Conservation (phyloP, 1,140 invertebrate genomes). For the Drosophila bocqueti region DNA sequence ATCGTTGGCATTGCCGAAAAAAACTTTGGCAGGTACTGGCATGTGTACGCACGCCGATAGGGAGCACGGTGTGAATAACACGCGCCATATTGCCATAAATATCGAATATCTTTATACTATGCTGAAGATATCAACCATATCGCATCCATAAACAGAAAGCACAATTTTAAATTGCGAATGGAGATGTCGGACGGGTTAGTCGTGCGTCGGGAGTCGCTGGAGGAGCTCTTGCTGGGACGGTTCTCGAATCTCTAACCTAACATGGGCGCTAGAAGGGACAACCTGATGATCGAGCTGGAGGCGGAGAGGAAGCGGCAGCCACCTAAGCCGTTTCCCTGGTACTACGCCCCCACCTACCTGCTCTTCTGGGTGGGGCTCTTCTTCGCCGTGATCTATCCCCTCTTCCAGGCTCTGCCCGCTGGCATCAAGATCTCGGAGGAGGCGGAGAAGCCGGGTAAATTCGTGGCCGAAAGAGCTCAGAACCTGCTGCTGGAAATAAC, state of each 20-base stretch:
- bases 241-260: conserved; percentile 21
- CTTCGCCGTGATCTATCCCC: conserved; percentile 63
- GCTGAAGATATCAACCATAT: conserved; percentile 48
- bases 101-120: conserved; percentile 58
- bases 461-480: conserved; percentile 74
- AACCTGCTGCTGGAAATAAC: conserved; percentile 88
- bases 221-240: conserved; percentile 32
- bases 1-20: conserved; percentile 26
- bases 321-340: conserved; percentile 59
- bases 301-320: not conserved
- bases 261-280: conserved; percentile 25
- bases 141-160: conserved; percentile 12
- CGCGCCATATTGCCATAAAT: conserved; percentile 39
- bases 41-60: conserved; percentile 22
- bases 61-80: conserved; percentile 19
- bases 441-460: conserved; percentile 46
- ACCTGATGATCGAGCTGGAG: conserved; percentile 25
- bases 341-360: conserved; percentile 67
- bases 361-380: conserved; percentile 73
- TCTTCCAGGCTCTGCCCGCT: conserved; percentile 57
- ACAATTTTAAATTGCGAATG: conserved; percentile 26
- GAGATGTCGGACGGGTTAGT: conserved; percentile 22
- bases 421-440: conserved; percentile 58
- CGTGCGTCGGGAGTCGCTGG: conserved; percentile 16
- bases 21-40: not conserved